Conservation (phyloP, 2,797 vertebrate genomes). For the Pseudomugil gertrudae region DNA sequence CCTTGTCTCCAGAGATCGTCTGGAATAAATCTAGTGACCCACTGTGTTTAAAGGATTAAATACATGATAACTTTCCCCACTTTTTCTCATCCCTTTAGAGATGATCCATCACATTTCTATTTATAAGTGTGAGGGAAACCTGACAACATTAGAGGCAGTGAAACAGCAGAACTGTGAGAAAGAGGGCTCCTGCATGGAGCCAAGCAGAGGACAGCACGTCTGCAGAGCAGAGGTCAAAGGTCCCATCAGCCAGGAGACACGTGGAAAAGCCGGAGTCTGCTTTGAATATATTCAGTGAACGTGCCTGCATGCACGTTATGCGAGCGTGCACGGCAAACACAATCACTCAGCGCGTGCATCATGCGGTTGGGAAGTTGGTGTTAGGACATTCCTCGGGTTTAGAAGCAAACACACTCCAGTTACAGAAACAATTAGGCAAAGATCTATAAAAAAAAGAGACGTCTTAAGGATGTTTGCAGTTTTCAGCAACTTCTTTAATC, state of each 20-base stretch:
- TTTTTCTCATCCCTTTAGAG: not conserved
- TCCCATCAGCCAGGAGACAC: slow-evolving; percentile 32
- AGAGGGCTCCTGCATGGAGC: slow-evolving; percentile 9
- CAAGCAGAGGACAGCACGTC: slow-evolving; percentile 10
- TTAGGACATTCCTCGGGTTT: slow-evolving; percentile 20
- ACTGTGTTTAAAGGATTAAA: no score
- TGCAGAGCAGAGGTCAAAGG: slow-evolving; percentile 35
- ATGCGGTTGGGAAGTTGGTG: slow-evolving; percentile 2
- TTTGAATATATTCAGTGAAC: slow-evolving; percentile 29
- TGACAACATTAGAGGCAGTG: slow-evolving; percentile 10
- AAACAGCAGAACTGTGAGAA: slow-evolving; percentile 59
- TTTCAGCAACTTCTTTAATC: not conserved
- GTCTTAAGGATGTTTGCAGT: not conserved
- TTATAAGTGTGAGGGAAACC: slow-evolving; percentile 19
- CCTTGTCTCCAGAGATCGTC: no score
- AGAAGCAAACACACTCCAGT: slow-evolving; percentile 35
- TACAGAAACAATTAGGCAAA: slow-evolving; percentile 7
- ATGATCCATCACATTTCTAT: not conserved
- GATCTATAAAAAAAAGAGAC: slow-evolving; percentile 14
- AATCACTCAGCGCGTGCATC: slow-evolving; percentile 20
- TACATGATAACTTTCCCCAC: not conserved
- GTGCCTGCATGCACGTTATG: not conserved
- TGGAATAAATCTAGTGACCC: no score
- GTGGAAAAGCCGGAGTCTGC: slow-evolving; percentile 16
- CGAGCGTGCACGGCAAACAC: slow-evolving; percentile 1